A percentile compares a stretch with the other conserved stretches of the same genome.
Evolutionary conservation across 1,140 invertebrate species (phyloP).

Genomic region (Aphelinus atriplicis): DNA sequence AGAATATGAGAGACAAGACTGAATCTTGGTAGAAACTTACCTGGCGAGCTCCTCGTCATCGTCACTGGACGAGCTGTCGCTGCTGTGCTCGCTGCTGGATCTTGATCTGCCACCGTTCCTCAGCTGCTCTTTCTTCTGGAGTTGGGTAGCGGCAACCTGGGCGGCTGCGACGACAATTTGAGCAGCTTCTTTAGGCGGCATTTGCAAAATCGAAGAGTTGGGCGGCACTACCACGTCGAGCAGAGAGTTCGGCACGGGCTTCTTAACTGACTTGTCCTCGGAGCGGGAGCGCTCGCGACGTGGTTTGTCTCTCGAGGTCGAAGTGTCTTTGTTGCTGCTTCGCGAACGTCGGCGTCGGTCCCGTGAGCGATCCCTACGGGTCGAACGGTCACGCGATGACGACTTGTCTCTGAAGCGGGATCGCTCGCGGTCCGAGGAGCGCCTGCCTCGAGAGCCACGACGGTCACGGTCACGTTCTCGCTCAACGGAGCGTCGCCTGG

Average conservation of each 20-base stretch:
- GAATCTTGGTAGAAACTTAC: conserved; percentile 37
- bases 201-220: conserved; percentile 1
- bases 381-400: conserved; percentile 60
- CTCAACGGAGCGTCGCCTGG: conserved; percentile 48
- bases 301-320: conserved; percentile 53
- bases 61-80: conserved; percentile 61
- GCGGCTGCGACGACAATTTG: conserved; percentile 31
- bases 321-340: conserved; percentile 52
- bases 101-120: conserved; percentile 64
- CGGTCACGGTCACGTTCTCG: conserved; percentile 39
- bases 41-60: conserved; percentile 50
- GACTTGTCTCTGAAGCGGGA: conserved; percentile 59
- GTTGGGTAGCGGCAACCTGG: conserved; percentile 37
- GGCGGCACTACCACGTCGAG: conserved; percentile 13
- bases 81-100: conserved; percentile 64
- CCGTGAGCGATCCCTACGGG: conserved; percentile 57
- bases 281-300: conserved; percentile 45
- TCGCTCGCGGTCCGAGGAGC: conserved; percentile 56
- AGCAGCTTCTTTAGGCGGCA: conserved; percentile 31
- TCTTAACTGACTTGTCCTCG: conserved; percentile 4
- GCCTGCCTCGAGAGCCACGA: conserved; percentile 60
- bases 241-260: neutral
- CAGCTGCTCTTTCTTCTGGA: conserved; percentile 55
- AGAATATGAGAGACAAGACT: too few species aligned
- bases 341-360: conserved; percentile 48